Evolutionary conservation across 2,888 invertebrate species (phyloP), one percentile per base, ranked within the genome.

Genomic region (Thecocarcelia acutangulata): DNA sequence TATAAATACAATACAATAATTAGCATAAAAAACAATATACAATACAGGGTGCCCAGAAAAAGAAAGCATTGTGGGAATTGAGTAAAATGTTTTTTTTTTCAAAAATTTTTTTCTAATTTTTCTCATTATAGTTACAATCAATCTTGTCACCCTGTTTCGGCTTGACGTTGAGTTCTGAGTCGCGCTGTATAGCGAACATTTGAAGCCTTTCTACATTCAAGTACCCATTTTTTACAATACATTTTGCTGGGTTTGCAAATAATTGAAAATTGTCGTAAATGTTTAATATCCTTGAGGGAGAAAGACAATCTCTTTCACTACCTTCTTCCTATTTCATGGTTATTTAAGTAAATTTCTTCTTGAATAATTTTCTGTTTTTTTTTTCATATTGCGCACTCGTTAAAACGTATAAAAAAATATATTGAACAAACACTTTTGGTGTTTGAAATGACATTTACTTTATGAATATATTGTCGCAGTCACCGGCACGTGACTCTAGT

Each of bases 181-280:
- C n/a, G n/a, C n/a, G n/a, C n/a, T n/a, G n/a, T n/a, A n/a, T n/a
- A n/a, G n/a, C n/a, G n/a, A n/a, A n/a, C n/a, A n/a, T n/a, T n/a
- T n/a, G n/a, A n/a, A n/a, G n/a, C n/a, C n/a, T n/a, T n/a, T n/a
- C n/a, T n/a, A n/a, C n/a, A n/a, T n/a, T n/a, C n/a, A n/a, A n/a
- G n/a, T n/a, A n/a, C n/a, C n/a, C n/a, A n/a, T n/a, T n/a, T n/a
- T n/a, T n/a, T n/a, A n/a, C n/a, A n/a, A n/a, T n/a, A 3, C 12
- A 50, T 28, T 19, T 46, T 15, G n/a, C 61, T 76, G 61, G 76
- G 76, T 76, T 76, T 12, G 0, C 37, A 40, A 56, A 70, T 75
- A 82, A 70, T 82, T 74, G 75, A 82, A 46, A 75, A 75, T 70
- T 78, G 64, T 61, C 78, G 64, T 82, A 75, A 82, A 78, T 54